Evolutionary conservation across 2,113 vertebrate species (phyloP), one percentile per base, ranked within the genome.

Genomic region (Emydura subglobosa): DNA sequence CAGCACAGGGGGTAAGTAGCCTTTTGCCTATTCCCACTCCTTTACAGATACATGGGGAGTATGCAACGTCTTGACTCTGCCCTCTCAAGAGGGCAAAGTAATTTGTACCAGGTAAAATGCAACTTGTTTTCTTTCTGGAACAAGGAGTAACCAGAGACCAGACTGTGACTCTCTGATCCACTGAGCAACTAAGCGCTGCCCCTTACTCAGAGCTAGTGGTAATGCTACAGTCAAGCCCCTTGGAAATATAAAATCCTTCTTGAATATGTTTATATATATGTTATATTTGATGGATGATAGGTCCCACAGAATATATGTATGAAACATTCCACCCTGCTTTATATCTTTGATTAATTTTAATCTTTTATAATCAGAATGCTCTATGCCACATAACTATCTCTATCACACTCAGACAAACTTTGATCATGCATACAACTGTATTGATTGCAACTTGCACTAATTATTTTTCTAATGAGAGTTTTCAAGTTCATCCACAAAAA

Each of bases 41-140:
- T 94, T 94, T 86, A 74, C 90, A 81, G 89, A 83, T 88, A 90
- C 91, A 94, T 95, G 94, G 96, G 94, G 95, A 96, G 91, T 94
- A 96, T 97, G 93, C 97, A 96, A 97, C 96, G 96, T 5, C 95
- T 92, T 95, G 91, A 87, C 87, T 95, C 91, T 59, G 96, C 95
- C 97, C 96, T 83, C 87, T 97, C 27, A 93, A 94, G 81, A 89
- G 92, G 93, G 94, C 93, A 96, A 97, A 97, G 97, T 97, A 94
- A 97, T 95, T 95, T 91, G 92, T 85, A 94, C 96, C 96, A 96
- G 96, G 95, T 95, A 97, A 97, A 97, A 97, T 96, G 95, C 86
- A 97, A 95, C 97, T 97, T 97, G 95, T 95, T 97, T 97, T 97
- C 97, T 96, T 94, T 92, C 93, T 92, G 87, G 95, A 95, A 91